Evolutionary conservation across 2,888 invertebrate genomes (phyloP).

Genomic region (Xanthorhoe spadicearia): DNA sequence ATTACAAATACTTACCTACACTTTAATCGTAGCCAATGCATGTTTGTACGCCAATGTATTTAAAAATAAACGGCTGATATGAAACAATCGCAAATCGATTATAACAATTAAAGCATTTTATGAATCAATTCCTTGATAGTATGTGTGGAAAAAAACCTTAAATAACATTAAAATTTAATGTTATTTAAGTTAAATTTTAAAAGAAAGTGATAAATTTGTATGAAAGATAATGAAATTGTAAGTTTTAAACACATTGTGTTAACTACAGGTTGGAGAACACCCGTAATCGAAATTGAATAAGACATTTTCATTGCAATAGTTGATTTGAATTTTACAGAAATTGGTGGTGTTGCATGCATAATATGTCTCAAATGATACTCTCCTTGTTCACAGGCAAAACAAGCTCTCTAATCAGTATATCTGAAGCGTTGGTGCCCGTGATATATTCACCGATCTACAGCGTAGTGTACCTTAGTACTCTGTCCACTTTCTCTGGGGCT

Average conservation of each 20-base stretch:
- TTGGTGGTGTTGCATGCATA: no score
- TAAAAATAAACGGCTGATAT: slow-evolving; percentile 7
- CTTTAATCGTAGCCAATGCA: background rate
- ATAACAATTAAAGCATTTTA: slow-evolving; percentile 1
- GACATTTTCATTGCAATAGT: no score
- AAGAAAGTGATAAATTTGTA: no score
- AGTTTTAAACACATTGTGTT: no score
- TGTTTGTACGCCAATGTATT: slow-evolving; percentile 20
- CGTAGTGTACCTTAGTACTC: slow-evolving; percentile 79
- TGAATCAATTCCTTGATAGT: slow-evolving; percentile 7
- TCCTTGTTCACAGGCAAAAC: slow-evolving; percentile 71
- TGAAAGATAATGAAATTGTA: no score
- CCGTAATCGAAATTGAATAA: no score
- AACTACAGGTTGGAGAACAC: no score
- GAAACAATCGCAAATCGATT: slow-evolving; percentile 16
- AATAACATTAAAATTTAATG: no score
- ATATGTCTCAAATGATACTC: background rate
- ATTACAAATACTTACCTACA: slow-evolving; percentile 9
- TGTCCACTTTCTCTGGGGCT: slow-evolving; percentile 80
- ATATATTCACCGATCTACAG: slow-evolving; percentile 84
- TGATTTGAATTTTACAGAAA: no score
- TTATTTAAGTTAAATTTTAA: background rate
- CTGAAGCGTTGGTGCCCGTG: slow-evolving; percentile 84
- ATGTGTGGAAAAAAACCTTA: slow-evolving; percentile 8
- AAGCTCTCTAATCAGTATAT: slow-evolving; percentile 86